Evolutionary conservation across 92 coral and sea anemone genomes (phyloP), one percentile per base, ranked within the genome.

Genomic region (Umimayanthus chanpuru): DNA sequence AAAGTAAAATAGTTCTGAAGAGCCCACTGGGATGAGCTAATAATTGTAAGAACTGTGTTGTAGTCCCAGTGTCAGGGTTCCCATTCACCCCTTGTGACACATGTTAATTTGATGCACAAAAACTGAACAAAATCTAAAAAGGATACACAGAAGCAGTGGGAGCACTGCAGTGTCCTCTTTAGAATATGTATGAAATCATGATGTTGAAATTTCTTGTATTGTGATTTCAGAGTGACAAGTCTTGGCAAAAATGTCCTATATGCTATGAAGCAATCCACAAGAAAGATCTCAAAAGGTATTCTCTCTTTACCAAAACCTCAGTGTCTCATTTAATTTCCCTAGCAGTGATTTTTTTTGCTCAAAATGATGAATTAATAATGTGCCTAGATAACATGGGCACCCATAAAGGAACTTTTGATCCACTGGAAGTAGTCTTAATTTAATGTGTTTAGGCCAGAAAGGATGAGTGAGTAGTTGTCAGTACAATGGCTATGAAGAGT

Each of bases 161-260:
- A 32, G 2, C 36, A 32, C 36, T 32, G 36, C 36, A 32, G 36
- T 32, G 36, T 32, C 36, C 36, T 32, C 50, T 47, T 47, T 47
- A 25, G 72, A 25, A 21, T 21, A 21, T 66, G 72, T 14, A 20
- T 66, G 72, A 21, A 5, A 8, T 66, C 16, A 32, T 9, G 18
- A 20, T 75, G 5, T 23, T 76, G 18, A 50, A 36, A 73, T 89
- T 89, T 6, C 7, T 21, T 20, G 16, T 28, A 73, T 81, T 88
- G 70, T 91, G 67, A 91, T 44, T 75, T 40, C 88, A 96, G 99
- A 92, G 95, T 91, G 97, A 91, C 41, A 93, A 96, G 85, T 67
- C 96, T 2, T 96, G 99, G 99, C 89, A 92, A 79, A 96, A 96
- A 85, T 96, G 99, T 61, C 99, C 99, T 29, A 96, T 96, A 49